Evolutionary conservation across 2,113 vertebrate genomes (phyloP).

Genomic region (Eupsittula cactorum): DNA sequence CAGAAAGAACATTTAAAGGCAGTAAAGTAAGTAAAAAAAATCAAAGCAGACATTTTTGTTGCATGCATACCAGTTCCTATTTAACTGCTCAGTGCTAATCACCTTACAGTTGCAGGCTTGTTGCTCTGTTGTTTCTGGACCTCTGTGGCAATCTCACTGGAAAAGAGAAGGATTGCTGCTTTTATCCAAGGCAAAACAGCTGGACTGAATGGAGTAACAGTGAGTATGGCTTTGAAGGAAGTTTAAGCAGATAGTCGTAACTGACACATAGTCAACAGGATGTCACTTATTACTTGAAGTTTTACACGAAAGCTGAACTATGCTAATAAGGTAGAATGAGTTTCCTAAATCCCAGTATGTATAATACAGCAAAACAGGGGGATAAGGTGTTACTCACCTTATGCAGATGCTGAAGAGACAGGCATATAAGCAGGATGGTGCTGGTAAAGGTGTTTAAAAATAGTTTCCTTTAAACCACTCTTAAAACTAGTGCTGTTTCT

Average conservation of each 20-base stretch:
- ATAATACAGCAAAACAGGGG: not conserved
- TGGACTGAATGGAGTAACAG: not conserved
- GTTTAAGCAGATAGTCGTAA: not conserved
- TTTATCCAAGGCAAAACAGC: not conserved
- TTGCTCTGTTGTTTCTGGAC: not conserved
- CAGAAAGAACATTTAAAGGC: not conserved
- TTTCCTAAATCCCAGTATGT: not conserved
- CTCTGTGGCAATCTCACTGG: not conserved
- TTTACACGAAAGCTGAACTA: not conserved
- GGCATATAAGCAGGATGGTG: not conserved
- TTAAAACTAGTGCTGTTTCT: not conserved
- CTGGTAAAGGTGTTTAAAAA: not conserved
- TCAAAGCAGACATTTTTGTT: not conserved
- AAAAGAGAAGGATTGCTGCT: not conserved
- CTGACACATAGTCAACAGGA: not conserved
- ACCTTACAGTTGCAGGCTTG: not conserved
- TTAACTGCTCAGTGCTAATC: not conserved
- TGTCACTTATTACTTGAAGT: not conserved
- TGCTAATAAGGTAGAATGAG: not conserved
- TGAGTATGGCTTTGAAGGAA: not conserved
- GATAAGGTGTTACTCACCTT: slow-evolving; percentile 10
- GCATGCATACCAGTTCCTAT: not conserved
- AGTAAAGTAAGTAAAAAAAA: not conserved
- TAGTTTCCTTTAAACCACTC: not conserved
- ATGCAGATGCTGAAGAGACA: not conserved